Percentiles rank a stretch among this genome's conserved stretches.
phyloP scores from a whole-genome alignment of 2,797 vertebrate species.

The Halcyon chelicuti region DNA sequence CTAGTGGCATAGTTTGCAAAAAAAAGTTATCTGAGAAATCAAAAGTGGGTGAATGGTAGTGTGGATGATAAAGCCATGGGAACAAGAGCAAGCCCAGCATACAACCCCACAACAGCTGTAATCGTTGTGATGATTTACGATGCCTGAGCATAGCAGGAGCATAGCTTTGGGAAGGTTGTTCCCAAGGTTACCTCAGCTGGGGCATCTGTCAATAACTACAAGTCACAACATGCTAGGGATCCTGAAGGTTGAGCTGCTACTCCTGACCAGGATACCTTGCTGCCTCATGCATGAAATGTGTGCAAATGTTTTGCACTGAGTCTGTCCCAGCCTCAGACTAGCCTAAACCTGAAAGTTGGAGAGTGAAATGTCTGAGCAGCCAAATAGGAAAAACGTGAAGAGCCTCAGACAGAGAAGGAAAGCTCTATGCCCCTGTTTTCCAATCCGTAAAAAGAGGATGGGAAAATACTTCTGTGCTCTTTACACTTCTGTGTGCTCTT shows the following conservation, averaged over 20 bases:
- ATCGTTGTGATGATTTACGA: constrained; percentile 25
- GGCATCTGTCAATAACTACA: background rate
- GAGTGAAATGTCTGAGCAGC: background rate
- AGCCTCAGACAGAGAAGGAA: background rate
- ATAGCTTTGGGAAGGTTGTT: background rate
- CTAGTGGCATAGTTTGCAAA: background rate
- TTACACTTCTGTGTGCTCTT: background rate
- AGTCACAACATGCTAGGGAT: background rate
- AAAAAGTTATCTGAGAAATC: background rate
- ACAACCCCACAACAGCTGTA: background rate
- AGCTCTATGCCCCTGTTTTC: background rate
- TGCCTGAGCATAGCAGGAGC: background rate
- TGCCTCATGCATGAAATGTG: background rate
- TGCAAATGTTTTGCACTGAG: background rate
- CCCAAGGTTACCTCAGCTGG: background rate
- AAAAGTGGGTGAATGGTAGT: background rate
- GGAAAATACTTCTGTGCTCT: background rate
- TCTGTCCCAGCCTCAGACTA: background rate
- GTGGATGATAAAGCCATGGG: background rate
- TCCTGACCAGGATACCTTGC: background rate
- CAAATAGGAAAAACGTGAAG: background rate
- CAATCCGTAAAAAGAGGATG: background rate
- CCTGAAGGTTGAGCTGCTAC: background rate
- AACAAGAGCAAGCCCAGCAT: background rate
- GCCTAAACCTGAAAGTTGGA: background rate